Base-by-base conservation (phyloP, 2,888 invertebrate species). In the Gisinianus flammeolus region DNA sequence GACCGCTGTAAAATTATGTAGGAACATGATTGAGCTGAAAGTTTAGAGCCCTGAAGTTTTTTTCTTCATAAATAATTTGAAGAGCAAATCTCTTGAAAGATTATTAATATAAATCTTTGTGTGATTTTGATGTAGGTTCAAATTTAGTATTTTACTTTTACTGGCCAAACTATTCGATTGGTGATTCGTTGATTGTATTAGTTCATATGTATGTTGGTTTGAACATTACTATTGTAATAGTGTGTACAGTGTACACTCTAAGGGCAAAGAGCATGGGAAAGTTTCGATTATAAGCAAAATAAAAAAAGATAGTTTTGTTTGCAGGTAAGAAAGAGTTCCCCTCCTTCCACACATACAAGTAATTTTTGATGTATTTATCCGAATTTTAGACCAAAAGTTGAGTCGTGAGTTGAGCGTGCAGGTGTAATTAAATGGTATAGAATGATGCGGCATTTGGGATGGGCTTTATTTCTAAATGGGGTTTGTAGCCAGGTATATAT, bases 311-410 rank as follows among this genome's bases (percentile, higher is more conserved):
- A 62, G 28, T 72, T 72, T 72, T 58, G 44, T 62, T 24, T 74
- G 74, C 74, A 24, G 73, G 74, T 74, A 64, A 66, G 33, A 33
- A 44, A 22, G 74, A 66, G 26, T 74, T 64, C 52, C 35, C 74
- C 66, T 66, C 74, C 74, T 74, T 74, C 58, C 30, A 72, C 19
- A 44, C 28, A 44, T 26, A 62, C 66, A 66, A 64, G 28, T 33
- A 24, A 26, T 74, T 74, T 71, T 74, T 74, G 74, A 74, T 74
- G 74, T 74, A 74, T 74, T 74, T 74, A 74, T 74, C 74, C 74
- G 74, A 74, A 74, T 74, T 74, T 74, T 74, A 22, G 74, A 35
- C 72, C 58, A 64, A 74, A 74, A 74, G 54, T 66, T 74, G 66
- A 74, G 73, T 74, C 73, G 73, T 74, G 73, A 74, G 73, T 67